Conservation (phyloP, 2,113 vertebrate species). For the Microcebus jonahi region DNA sequence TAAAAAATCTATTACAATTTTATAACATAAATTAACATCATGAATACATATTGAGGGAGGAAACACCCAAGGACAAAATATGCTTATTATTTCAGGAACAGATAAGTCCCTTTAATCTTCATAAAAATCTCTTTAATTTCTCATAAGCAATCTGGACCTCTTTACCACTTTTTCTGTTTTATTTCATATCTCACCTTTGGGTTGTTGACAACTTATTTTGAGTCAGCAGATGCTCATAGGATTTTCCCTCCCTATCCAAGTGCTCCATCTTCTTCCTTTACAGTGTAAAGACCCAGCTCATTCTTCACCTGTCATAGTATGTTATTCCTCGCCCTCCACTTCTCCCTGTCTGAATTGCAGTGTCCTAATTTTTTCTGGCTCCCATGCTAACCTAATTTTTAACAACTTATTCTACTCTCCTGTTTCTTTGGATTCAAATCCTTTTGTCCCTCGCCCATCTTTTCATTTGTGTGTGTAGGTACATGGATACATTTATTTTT, state of each 20-base stretch:
- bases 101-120: conserved; percentile 18
- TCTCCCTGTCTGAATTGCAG: conserved; percentile 60
- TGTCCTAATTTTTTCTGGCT: conserved; percentile 75
- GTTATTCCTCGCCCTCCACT: conserved; percentile 55
- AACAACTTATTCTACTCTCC: conserved; percentile 47
- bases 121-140: conserved; percentile 39
- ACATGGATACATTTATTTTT: conserved; percentile 37
- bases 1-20: background rate
- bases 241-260: conserved; percentile 45
- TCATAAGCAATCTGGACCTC: background rate
- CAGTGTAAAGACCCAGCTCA: background rate
- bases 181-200: conserved; percentile 35
- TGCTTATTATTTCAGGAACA: background rate
- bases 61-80: background rate
- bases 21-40: background rate
- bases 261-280: conserved; percentile 6
- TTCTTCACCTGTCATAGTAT: conserved; percentile 69
- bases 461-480: conserved; percentile 64
- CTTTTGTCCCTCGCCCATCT: conserved; percentile 66
- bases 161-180: background rate
- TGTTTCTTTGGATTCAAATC: conserved; percentile 43
- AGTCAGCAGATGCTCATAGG: conserved; percentile 68
- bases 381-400: conserved; percentile 76
- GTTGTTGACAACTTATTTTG: conserved; percentile 47
- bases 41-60: background rate